A percentile compares a stretch with the other conserved stretches of the same genome.
Evolutionary conservation across 2,888 invertebrate species (phyloP).

Genomic region (Galerucella pusilla): DNA sequence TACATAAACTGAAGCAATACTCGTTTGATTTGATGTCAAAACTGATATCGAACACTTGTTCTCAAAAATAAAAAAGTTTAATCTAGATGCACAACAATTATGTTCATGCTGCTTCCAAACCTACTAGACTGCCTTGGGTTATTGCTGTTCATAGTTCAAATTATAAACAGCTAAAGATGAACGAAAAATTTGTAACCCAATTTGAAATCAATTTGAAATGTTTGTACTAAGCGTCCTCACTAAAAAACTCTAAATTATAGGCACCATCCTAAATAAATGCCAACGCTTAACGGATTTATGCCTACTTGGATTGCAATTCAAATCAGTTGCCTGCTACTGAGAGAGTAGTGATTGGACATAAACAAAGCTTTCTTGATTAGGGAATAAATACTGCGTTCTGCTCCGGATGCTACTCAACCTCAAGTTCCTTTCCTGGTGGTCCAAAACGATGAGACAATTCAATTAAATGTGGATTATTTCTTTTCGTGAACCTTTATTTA

Average conservation of each 20-base stretch:
- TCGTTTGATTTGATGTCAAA: too few species aligned
- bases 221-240: constrained; percentile 18
- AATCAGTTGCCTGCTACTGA: constrained; percentile 60
- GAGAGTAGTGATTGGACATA: constrained; percentile 61
- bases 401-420: constrained; percentile 49
- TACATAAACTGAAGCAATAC: too few species aligned
- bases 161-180: too few species aligned
- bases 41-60: too few species aligned
- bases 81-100: too few species aligned
- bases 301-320: constrained; percentile 61
- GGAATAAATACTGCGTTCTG: constrained; percentile 60
- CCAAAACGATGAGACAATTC: constrained; percentile 61
- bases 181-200: not conserved
- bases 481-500: constrained; percentile 39
- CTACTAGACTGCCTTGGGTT: too few species aligned
- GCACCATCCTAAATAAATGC: constrained; percentile 61
- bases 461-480: constrained; percentile 57
- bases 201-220: not conserved
- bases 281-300: constrained; percentile 62
- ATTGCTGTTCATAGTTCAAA: too few species aligned
- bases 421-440: constrained; percentile 57
- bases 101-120: too few species aligned
- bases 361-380: constrained; percentile 63
- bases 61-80: too few species aligned
- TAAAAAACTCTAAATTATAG: constrained; percentile 56